Evolutionary conservation across 2,113 vertebrate species (phyloP), one percentile per base, ranked within the genome.

Genomic region (Ciconia boyciana): DNA sequence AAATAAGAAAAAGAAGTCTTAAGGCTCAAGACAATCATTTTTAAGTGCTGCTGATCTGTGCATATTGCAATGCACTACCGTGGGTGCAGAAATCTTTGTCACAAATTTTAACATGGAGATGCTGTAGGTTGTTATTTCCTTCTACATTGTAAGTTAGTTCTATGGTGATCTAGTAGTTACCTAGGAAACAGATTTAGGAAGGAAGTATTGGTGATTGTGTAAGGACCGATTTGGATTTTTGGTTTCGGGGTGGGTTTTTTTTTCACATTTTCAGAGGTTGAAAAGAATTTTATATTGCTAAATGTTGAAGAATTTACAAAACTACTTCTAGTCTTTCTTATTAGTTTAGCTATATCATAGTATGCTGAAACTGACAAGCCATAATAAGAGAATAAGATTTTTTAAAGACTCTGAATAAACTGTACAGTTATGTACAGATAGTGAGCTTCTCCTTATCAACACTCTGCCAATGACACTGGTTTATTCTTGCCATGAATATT

Each of bases 151-250:
- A 70, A 88, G 65, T 76, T 90, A 87, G 16, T 90, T 85, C 69
- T 80, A 9, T 55, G 25, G 9, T 84, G 83, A 77, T 75, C 66
- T 89, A 89, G 41, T 74, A 68, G 96, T 97, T 97, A 77, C 96
- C 93, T 96, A 89, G 97, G 94, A 87, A 97, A 96, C 94, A 55
- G 77, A 93, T 88, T 90, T 94, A 81, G 24, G 76, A 83, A 78
- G 41, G 49, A 86, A 81, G 11, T 72, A 83, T 9, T 60, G 28
- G 24, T 64, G 71, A 80, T n/a, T 68, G 44, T 54, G 21, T 58
- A 72, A 64, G 8, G 51, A 36, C 29, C 39, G 43, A 83, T 88
- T 91, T 79, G 31, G 32, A 55, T 72, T 86, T 93, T 82, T 62
- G 31, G 3, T 24, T 78, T 91, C 34, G 64, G 18, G 13, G 8